These are phyloP conservation scores for Microctonus aethiopoides DNA, from an alignment of 2,888 invertebrate genomes.

Conservation along the genomic window DNA sequence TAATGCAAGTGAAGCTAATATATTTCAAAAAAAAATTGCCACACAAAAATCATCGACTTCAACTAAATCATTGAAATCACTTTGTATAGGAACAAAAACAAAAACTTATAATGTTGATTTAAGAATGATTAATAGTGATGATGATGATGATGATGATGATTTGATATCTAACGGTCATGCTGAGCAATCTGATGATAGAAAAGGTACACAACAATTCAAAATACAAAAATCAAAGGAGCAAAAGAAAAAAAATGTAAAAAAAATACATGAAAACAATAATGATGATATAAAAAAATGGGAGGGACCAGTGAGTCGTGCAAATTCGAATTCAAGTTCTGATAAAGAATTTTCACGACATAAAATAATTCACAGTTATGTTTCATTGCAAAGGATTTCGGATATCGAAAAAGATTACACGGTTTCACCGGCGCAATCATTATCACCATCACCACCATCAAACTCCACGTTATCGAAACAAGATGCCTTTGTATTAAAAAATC, in stretches of 20 bases:
- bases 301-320: slow-evolving; percentile 9
- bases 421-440: slow-evolving; percentile 16
- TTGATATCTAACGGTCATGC: neutral
- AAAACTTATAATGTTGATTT: neutral
- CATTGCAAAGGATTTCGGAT: slow-evolving; percentile 27
- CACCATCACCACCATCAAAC: neutral
- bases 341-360: slow-evolving; percentile 48
- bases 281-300: neutral
- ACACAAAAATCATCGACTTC: neutral
- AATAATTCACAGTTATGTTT: slow-evolving; percentile 27
- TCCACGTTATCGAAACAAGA: slow-evolving; percentile 34
- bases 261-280: neutral
- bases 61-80: too few relatives aligned
- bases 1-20: neutral
- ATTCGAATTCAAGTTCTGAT: slow-evolving; percentile 48
- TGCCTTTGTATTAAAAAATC: slow-evolving; percentile 31
- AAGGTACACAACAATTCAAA: too few relatives aligned
- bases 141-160: too few relatives aligned
- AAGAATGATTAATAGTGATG: neutral
- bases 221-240: too few relatives aligned
- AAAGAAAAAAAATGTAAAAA: too few relatives aligned
- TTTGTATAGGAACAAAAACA: neutral
- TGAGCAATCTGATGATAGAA: neutral
- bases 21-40: neutral
- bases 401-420: slow-evolving; percentile 31